Base-by-base conservation (phyloP, 2,888 invertebrate species). In the Taenaris catops region DNA sequence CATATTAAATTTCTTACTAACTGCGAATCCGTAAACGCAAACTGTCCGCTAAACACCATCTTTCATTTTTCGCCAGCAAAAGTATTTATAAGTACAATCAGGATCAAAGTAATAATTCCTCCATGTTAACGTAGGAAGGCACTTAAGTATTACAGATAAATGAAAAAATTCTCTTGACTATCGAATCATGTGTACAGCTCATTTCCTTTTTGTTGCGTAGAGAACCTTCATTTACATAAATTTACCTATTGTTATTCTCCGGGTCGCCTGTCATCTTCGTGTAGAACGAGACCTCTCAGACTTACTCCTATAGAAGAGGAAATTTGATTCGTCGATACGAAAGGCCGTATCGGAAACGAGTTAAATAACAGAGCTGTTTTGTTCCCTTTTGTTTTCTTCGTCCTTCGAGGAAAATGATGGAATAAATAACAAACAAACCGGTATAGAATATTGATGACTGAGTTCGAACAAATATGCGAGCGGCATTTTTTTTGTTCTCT, bases 321-420 rank as follows among this genome's bases (percentile, higher is more conserved):
- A 81, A 81, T 81, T 81, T 72, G 70, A 69, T 76, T 68, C 67
- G 71, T 53, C 67, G 65, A 73, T 78, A 78, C 79, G 72, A 65
- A 64, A 63, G 74, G 76, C 72, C 60, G 73, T 83, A 84, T 86
- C 80, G 81, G 80, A 86, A 86, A 84, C 74, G 78, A 81, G 81
- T 83, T 79, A 81, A 83, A 75, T 75, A 75, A 79, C 70, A 66
- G 59, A 67, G 65, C 75, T 68, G 78, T 72, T 79, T 75, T 74
- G 76, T 53, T 51, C 48, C 51, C 58, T 56, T 58, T 61, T 60
- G 59, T 61, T 61, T 59, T 55, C 51, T 55, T 51, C 48, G 50
- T 46, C 46, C 38, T 73, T 70, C 60, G 57, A 58, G 57, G 69
- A 73, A 72, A 78, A 76, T 74, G 58, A 61, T 53, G 53, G 51